These are phyloP conservation scores for Melanotus villosus DNA, from an alignment of 2,888 invertebrate genomes.

Conservation along the genomic window DNA sequence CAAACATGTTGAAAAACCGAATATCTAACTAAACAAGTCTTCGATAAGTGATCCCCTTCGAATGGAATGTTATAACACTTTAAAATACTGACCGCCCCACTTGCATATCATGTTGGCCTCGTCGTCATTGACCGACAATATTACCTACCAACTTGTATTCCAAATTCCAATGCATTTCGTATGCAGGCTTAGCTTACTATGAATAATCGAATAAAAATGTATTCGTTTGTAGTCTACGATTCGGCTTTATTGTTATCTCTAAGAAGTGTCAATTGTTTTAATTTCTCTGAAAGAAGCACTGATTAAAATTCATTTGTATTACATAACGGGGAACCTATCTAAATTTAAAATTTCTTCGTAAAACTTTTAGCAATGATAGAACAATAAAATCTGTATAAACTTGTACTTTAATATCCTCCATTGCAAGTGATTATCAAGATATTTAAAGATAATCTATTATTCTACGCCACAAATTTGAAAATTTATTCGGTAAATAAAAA, in stretches of 20 bases:
- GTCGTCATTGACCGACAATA: slow-evolving; percentile 20
- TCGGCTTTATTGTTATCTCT: neutral
- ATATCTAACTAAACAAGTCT: slow-evolving; percentile 12
- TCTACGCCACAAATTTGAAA: too few relatives aligned
- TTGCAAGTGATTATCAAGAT: too few relatives aligned
- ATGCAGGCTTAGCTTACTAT: slow-evolving; percentile 1
- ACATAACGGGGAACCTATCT: too few relatives aligned
- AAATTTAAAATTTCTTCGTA: too few relatives aligned
- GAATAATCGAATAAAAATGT: neutral
- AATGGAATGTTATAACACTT: slow-evolving; percentile 8
- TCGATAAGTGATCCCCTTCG: slow-evolving; percentile 1
- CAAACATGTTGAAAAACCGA: slow-evolving; percentile 16
- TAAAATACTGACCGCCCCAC: slow-evolving; percentile 15
- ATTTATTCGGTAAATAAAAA: too few relatives aligned
- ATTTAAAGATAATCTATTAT: too few relatives aligned
- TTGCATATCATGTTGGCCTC: slow-evolving; percentile 18
- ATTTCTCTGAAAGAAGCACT: too few relatives aligned
- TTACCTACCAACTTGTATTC: neutral
- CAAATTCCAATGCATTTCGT: slow-evolving; percentile 14
- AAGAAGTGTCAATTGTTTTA: neutral
- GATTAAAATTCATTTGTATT: too few relatives aligned
- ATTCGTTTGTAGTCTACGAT: neutral
- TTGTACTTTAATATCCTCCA: too few relatives aligned
- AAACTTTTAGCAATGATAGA: too few relatives aligned
- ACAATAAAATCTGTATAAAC: too few relatives aligned